Conservation (phyloP, 2,797 vertebrate species). For the Micropoecilia bifurca region DNA sequence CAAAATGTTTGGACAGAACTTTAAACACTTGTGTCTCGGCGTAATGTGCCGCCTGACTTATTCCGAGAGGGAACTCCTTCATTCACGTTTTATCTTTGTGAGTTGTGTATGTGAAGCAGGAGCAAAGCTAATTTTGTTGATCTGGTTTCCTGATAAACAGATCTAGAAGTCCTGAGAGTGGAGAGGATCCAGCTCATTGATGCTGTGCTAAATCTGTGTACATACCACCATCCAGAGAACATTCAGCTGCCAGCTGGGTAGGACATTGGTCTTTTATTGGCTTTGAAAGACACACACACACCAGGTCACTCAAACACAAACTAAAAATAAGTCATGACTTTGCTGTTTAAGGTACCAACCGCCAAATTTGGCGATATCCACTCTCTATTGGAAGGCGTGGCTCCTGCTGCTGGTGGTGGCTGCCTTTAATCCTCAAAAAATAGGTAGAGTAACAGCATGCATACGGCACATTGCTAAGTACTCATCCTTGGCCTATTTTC, state of each 20-base stretch:
- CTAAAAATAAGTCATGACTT: constrained; percentile 37
- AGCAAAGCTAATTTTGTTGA: constrained; percentile 9
- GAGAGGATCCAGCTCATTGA: constrained; percentile 97
- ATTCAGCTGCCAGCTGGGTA: constrained; percentile 98
- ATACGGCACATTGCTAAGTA: not conserved
- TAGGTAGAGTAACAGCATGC: constrained; percentile 79
- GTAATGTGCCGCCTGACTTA: constrained; percentile 19
- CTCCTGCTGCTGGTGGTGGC: constrained; percentile 94
- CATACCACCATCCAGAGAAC: constrained; percentile 98
- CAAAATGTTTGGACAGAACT: constrained; percentile 42
- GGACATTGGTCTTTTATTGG: constrained; percentile 19
- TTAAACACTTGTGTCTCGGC: constrained; percentile 43
- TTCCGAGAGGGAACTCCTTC: not conserved
- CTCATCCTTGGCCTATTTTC: not conserved
- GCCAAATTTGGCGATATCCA: constrained; percentile 96
- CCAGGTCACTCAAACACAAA: not conserved
- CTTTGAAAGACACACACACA: constrained; percentile 25
- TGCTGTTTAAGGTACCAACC: constrained; percentile 89
- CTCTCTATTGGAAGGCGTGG: constrained; percentile 99
- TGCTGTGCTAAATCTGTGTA: constrained; percentile 96
- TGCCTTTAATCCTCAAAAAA: constrained; percentile 97
- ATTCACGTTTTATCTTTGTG: constrained; percentile 14
- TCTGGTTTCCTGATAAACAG: constrained; percentile 72
- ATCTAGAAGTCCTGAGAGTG: constrained; percentile 94
- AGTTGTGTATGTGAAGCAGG: not conserved